These are phyloP conservation scores for Progne subis DNA, from an alignment of 2,113 vertebrate species.

Conservation along the genomic window DNA sequence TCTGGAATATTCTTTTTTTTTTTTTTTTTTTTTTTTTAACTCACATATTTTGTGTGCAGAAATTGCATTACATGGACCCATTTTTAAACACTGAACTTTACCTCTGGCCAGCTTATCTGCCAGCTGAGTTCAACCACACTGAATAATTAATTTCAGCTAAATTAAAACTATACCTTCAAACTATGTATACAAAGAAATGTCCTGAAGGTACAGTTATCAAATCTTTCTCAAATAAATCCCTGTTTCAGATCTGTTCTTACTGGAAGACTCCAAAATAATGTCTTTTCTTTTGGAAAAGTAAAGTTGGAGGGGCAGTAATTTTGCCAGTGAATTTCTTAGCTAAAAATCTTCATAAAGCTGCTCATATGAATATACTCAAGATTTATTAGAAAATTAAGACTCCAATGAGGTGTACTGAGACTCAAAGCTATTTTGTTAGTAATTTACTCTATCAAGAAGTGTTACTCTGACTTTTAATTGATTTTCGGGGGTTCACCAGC, in stretches of 20 bases:
- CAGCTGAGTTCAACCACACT: neutral
- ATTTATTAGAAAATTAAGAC: neutral
- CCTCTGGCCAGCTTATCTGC: neutral
- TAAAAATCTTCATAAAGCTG: neutral
- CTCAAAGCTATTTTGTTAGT: neutral
- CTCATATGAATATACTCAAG: neutral
- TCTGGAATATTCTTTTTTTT: neutral
- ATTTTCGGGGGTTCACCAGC: neutral
- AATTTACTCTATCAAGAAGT: neutral
- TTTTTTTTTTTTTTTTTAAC: neutral
- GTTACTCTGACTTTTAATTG: neutral
- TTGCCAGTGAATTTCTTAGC: neutral
- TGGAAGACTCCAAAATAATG: neutral
- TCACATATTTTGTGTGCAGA: neutral
- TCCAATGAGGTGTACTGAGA: neutral
- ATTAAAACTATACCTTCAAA: neutral
- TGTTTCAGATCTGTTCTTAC: neutral
- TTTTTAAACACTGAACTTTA: conserved; percentile 9
- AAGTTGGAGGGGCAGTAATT: neutral
- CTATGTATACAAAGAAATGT: neutral
- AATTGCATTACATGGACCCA: neutral
- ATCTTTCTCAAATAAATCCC: neutral
- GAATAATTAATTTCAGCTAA: conserved; percentile 5
- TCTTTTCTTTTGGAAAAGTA: neutral
- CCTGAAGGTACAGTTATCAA: neutral